These are phyloP conservation scores for Moxostoma hubbsi DNA, from an alignment of 2,797 vertebrate species.

Conservation along the genomic window DNA sequence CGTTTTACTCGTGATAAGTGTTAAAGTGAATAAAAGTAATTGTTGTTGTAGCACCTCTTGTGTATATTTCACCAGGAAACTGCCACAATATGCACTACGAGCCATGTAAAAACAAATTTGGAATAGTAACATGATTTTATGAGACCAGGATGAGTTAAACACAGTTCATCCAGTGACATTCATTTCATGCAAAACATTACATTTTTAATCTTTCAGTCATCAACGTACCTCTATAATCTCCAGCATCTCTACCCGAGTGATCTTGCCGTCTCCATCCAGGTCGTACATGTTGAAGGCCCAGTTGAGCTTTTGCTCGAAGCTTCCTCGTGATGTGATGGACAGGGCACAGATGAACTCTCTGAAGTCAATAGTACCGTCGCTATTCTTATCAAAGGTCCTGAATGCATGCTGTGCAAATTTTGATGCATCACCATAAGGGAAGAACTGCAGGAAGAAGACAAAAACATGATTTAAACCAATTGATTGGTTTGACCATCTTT, in stretches of 20 bases:
- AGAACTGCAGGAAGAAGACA: conserved; percentile 83
- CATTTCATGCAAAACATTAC: not conserved
- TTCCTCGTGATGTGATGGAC: conserved; percentile 97
- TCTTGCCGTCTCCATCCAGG: conserved; percentile 98
- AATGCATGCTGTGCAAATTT: conserved; percentile 98
- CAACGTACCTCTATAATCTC: conserved; percentile 95
- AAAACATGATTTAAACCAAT: conserved; percentile 8
- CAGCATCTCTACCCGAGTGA: conserved; percentile 98
- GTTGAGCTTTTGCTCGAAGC: conserved; percentile 99
- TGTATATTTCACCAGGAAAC: no score
- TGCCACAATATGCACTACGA: no score
- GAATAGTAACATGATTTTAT: no score
- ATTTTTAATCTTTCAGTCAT: conserved; percentile 37
- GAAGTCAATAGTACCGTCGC: conserved; percentile 98
- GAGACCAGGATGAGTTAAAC: no score
- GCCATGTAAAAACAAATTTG: no score
- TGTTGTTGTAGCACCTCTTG: no score
- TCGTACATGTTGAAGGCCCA: conserved; percentile 99
- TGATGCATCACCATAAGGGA: conserved; percentile 96
- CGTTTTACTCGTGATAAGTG: no score
- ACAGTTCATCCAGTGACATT: not conserved
- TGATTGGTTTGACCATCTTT: not conserved
- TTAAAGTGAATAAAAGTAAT: no score
- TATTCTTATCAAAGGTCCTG: conserved; percentile 98
- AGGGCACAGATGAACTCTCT: conserved; percentile 99